Evolutionary conservation across 2,797 vertebrate species (phyloP).

Genomic region (Protosalanx chinensis): DNA sequence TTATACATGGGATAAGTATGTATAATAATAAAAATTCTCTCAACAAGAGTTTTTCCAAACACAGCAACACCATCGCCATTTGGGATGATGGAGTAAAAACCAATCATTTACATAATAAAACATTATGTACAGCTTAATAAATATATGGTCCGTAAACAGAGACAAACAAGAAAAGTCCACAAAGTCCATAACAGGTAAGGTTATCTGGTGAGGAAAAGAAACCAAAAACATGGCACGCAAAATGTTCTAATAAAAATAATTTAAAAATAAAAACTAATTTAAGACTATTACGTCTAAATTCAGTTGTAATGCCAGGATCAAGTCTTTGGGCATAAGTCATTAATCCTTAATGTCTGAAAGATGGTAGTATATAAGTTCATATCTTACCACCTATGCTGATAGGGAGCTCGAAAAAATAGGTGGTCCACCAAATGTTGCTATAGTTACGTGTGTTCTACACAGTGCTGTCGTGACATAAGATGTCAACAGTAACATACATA

Average conservation of each 20-base stretch:
- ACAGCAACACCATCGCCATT: slow-evolving; percentile 80
- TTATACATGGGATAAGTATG: slow-evolving; percentile 84
- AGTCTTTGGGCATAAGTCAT: slow-evolving; percentile 64
- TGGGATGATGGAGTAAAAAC: slow-evolving; percentile 84
- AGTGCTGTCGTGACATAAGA: slow-evolving; percentile 63
- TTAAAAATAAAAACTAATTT: slow-evolving; percentile 42
- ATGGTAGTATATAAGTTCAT: slow-evolving; percentile 70
- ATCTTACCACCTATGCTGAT: slow-evolving; percentile 50
- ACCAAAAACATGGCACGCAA: slow-evolving; percentile 78
- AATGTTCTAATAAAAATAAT: slow-evolving; percentile 54
- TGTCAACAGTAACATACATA: slow-evolving; percentile 40
- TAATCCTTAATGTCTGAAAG: slow-evolving; percentile 20
- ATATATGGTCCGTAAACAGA: slow-evolving; percentile 90
- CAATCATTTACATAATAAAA: slow-evolving; percentile 87
- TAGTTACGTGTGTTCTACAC: slow-evolving; percentile 50
- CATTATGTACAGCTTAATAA: slow-evolving; percentile 91
- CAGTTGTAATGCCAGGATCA: slow-evolving; percentile 76
- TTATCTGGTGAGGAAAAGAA: slow-evolving; percentile 83
- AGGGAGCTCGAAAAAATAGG: slow-evolving; percentile 70
- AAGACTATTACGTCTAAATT: slow-evolving; percentile 69
- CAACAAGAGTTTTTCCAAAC: slow-evolving; percentile 87
- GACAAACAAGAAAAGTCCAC: slow-evolving; percentile 83
- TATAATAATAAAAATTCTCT: slow-evolving; percentile 84
- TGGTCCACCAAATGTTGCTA: slow-evolving; percentile 64
- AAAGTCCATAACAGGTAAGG: slow-evolving; percentile 78